Evolutionary conservation across 2,888 invertebrate species (phyloP), one percentile per base, ranked within the genome.

Genomic region (Tipula helvola): DNA sequence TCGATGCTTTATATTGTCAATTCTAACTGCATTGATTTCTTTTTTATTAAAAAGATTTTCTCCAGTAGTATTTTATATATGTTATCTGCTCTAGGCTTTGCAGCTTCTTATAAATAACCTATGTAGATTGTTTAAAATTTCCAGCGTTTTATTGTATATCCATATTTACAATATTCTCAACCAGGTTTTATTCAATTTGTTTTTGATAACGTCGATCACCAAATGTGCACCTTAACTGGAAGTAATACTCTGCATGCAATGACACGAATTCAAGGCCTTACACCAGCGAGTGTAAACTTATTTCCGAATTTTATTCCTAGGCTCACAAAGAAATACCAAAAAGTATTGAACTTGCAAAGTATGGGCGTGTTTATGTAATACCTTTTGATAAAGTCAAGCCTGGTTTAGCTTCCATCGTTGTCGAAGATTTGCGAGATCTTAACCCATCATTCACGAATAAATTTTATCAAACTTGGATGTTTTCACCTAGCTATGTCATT

Each of bases 101-200:
- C 84, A 18, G 90, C 90, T 88, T 88, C 90, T 41, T 90, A 90
- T 89, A 89, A 87, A 87, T 86, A 89, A 88, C 88, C 89, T n/a
- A n/a, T n/a, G n/a, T 52, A 85, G 88, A 87, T 85, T 87, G 87
- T 89, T 89, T 88, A 89, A 90, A 89, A 87, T 89, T 88, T 89
- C 89, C 89, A 87, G 88, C 88, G 89, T 90, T 90, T 89, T n/a
- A n/a, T n/a, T n/a, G n/a, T 89, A 86, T 89, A 89, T 88, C 90
- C 89, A 86, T 88, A 88, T 86, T 89, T 89, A 90, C 89, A 88
- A 89, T 89, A 90, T 89, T 85, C 88, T 89, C 47, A 44, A 12
- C 12, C 85, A 13, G 85, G 85, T 28, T 36, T 28, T 16, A 2
- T 85, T 10, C 85, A 85, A 84, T 87, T 87, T 87, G 87, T 85